Percentiles rank a stretch among this genome's conserved stretches.
Conservation (phyloP, 1,140 invertebrate species). For the Metopolophium dirhodum region DNA sequence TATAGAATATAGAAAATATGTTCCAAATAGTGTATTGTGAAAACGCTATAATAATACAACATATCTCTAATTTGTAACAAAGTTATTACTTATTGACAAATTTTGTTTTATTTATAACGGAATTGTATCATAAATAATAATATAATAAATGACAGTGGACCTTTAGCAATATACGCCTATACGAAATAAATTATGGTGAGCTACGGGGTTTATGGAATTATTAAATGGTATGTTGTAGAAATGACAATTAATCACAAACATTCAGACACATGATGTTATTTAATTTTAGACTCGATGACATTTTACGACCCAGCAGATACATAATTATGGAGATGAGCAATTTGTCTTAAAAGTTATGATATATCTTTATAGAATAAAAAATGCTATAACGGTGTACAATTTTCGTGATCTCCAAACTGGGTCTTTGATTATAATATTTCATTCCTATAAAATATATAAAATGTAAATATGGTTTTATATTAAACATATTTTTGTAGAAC, state of each 20-base stretch:
- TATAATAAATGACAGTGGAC: not conserved
- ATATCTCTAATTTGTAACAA: not conserved
- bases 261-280: not conserved
- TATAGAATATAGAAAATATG: not conserved
- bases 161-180: not conserved
- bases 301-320: not conserved
- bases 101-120: not conserved
- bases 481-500: not conserved
- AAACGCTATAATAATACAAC: not conserved
- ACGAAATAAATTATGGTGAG: not conserved
- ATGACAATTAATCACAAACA: not conserved
- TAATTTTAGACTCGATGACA: slow-evolving; percentile 14
- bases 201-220: not conserved
- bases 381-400: not conserved
- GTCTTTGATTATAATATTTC: not conserved
- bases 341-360: not conserved
- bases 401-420: not conserved
- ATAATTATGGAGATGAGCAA: not conserved
- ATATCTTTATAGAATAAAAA: not conserved
- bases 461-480: not conserved
- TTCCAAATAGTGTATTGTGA: not conserved
- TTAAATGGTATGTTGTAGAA: not conserved
- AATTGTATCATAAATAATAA: not conserved
- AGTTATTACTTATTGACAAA: not conserved
- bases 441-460: not conserved